A percentile compares a stretch with the other conserved stretches of the same genome.
Conservation (phyloP, 37 sponge, comb jelly and placozoan genomes). For the Corticium candelabrum region DNA sequence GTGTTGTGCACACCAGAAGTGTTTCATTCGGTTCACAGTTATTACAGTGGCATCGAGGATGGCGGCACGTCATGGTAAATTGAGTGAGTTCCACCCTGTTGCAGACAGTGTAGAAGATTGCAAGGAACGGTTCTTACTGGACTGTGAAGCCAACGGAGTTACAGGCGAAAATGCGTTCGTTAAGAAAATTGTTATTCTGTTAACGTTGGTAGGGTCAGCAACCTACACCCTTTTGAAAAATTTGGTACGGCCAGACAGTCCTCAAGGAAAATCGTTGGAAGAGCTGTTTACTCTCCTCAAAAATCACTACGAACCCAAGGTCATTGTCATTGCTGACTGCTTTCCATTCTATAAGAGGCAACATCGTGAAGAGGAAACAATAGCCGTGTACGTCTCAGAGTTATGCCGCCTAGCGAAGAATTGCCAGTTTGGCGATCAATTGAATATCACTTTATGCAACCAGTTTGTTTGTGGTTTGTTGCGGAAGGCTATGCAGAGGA, state of each 20-base stretch:
- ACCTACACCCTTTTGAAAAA: neutral
- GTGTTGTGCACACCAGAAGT: too few relatives aligned
- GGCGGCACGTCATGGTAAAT: too few relatives aligned
- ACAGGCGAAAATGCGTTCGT: neutral
- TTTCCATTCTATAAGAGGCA: too few relatives aligned
- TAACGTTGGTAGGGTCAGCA: neutral
- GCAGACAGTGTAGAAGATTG: too few relatives aligned
- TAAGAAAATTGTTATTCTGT: neutral
- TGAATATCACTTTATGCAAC: neutral
- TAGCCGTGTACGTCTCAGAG: too few relatives aligned
- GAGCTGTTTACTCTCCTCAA: too few relatives aligned
- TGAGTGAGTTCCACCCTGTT: too few relatives aligned
- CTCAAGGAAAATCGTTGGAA: neutral
- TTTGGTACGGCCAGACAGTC: neutral
- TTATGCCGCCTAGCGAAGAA: neutral
- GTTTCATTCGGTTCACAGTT: too few relatives aligned
- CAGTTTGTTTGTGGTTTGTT: neutral
- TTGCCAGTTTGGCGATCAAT: neutral
- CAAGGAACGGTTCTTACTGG: neutral
- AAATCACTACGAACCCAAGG: too few relatives aligned
- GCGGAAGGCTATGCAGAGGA: neutral
- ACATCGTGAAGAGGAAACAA: too few relatives aligned
- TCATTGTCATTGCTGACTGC: too few relatives aligned
- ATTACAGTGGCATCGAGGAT: too few relatives aligned
- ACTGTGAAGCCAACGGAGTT: neutral